Conservation (phyloP, 2,113 vertebrate genomes). For the Sylvietta virens region DNA sequence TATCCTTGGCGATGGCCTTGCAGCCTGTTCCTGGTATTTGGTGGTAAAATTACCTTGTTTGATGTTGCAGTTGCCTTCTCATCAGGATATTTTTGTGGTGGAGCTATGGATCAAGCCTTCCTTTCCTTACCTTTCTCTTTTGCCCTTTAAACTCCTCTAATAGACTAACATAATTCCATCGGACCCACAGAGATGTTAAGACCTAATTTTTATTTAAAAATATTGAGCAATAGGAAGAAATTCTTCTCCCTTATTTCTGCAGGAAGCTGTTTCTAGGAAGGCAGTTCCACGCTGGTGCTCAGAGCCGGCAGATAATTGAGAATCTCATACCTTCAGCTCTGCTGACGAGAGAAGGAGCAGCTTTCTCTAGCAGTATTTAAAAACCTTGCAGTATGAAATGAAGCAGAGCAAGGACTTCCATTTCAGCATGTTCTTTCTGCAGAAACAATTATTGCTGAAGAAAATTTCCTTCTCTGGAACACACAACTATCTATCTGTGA, state of each 20-base stretch:
- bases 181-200: neutral
- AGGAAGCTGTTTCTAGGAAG: neutral
- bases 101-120: neutral
- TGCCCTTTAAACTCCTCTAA: neutral
- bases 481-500: neutral
- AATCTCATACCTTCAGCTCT: neutral
- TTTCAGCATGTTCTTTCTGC: neutral
- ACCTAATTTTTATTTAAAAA: neutral
- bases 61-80: neutral
- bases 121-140: neutral
- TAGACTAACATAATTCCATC: accelerated
- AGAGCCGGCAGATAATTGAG: neutral
- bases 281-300: neutral
- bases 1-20: neutral
- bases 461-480: neutral
- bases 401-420: neutral
- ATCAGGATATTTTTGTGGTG: neutral
- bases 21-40: neutral
- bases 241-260: neutral
- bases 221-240: neutral
- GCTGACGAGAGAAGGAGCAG: neutral
- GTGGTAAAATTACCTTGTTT: neutral
- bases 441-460: neutral
- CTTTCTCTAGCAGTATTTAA: neutral
- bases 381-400: neutral